Conservation (phyloP, 2,888 invertebrate species). For the Cremastinae sp. region DNA sequence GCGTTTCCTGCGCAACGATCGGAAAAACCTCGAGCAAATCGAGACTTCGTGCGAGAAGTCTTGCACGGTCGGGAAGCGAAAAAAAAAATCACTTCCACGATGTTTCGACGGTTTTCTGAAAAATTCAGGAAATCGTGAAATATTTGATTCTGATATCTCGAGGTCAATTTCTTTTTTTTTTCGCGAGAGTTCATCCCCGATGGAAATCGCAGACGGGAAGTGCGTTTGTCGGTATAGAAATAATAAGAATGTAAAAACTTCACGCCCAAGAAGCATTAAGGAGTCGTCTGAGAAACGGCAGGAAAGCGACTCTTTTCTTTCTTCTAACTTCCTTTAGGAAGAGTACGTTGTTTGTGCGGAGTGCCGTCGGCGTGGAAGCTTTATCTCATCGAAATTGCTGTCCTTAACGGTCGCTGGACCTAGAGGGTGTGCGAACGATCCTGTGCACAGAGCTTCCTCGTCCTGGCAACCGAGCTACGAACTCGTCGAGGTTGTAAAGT, state of each 20-base stretch:
- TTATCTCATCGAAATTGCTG: constrained; percentile 60
- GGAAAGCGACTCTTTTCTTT: constrained; percentile 27
- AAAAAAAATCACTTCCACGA: too few relatives aligned
- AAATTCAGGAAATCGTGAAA: too few relatives aligned
- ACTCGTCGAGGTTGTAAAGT: constrained; percentile 52
- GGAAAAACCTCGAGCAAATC: neutral
- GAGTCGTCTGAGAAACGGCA: constrained; percentile 42
- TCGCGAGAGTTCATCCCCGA: neutral
- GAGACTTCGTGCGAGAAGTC: neutral
- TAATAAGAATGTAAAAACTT: constrained; percentile 30
- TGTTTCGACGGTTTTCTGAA: too few relatives aligned
- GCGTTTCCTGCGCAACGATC: neutral
- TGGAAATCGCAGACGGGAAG: constrained; percentile 35
- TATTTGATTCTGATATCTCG: neutral
- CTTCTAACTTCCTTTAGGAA: neutral
- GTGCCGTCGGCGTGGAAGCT: constrained; percentile 35
- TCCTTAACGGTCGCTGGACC: constrained; percentile 52
- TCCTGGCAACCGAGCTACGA: constrained; percentile 43
- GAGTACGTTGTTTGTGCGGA: neutral
- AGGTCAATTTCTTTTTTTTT: neutral
- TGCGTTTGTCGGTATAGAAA: constrained; percentile 43
- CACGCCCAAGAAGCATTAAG: constrained; percentile 27
- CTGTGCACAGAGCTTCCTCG: constrained; percentile 17
- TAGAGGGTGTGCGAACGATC: constrained; percentile 18
- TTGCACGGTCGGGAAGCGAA: too few relatives aligned